Evolutionary conservation across 1,140 invertebrate genomes (phyloP).

Genomic region (Drosophila subobscura): DNA sequence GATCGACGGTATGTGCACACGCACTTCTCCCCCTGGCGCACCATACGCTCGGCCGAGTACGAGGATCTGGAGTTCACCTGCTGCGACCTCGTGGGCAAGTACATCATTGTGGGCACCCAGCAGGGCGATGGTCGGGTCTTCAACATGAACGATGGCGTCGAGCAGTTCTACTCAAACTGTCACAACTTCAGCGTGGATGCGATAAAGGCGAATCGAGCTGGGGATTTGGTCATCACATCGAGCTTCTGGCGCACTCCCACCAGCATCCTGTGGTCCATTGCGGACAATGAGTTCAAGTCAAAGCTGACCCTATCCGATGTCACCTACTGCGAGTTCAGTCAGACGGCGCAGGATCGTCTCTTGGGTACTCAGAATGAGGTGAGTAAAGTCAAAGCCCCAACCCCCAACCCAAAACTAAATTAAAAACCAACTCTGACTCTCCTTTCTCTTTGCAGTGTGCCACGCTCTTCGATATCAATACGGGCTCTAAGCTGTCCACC

Average conservation of each 20-base stretch:
- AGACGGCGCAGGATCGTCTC: constrained; percentile 92
- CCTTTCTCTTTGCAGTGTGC: constrained; percentile 84
- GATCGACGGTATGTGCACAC: constrained; percentile 94
- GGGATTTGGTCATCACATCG: constrained; percentile 92
- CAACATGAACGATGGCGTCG: constrained; percentile 91
- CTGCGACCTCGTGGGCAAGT: constrained; percentile 87
- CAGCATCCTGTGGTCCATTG: constrained; percentile 94
- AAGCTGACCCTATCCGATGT: constrained; percentile 91
- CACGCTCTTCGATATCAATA: constrained; percentile 94
- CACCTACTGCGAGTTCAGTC: constrained; percentile 96
- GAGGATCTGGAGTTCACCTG: constrained; percentile 93
- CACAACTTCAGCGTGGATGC: constrained; percentile 93
- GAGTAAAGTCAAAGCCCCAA: constrained; percentile 83
- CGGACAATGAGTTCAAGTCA: constrained; percentile 87
- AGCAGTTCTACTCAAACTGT: constrained; percentile 91
- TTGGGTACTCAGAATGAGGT: constrained; percentile 92
- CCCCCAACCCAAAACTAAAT: not conserved
- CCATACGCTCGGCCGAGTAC: constrained; percentile 89
- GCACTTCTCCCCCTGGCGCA: constrained; percentile 93
- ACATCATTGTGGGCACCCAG: constrained; percentile 93
- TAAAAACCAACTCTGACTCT: constrained; percentile 3
- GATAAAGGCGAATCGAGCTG: constrained; percentile 87
- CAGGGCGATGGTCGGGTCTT: constrained; percentile 94
- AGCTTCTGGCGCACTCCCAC: constrained; percentile 92
- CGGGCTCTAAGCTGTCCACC: constrained; percentile 89